These are phyloP conservation scores for Thaumetopoea pityocampa DNA, from an alignment of 1,140 invertebrate genomes.

Conservation along the genomic window DNA sequence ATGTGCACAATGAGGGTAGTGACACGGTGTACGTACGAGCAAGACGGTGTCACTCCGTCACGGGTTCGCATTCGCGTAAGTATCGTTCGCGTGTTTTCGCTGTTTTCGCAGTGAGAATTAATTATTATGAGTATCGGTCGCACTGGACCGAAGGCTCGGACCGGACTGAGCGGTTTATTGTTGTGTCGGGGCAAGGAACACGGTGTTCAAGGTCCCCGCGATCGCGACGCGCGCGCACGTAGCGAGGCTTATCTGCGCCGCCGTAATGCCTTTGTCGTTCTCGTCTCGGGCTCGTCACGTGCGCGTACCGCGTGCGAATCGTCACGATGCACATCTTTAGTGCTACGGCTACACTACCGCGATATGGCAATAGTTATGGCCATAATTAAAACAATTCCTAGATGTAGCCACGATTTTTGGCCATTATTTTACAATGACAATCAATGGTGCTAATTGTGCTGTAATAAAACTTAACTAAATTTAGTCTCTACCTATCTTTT, in stretches of 20 bases:
- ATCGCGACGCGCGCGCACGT: constrained; percentile 43
- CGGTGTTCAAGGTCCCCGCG: constrained; percentile 63
- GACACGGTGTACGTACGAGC: constrained; percentile 1
- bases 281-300: constrained; percentile 37
- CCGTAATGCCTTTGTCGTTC: constrained; percentile 58
- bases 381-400: no score
- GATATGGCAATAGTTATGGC: no score
- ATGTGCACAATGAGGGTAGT: constrained; percentile 37
- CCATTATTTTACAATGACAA: no score
- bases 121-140: constrained; percentile 36
- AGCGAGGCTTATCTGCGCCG: constrained; percentile 62
- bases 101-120: constrained; percentile 5
- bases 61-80: not conserved
- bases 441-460: no score
- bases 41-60: constrained; percentile 23
- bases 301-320: constrained; percentile 33
- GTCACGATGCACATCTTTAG: no score
- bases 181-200: constrained; percentile 66
- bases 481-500: no score
- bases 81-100: not conserved
- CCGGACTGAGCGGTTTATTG: constrained; percentile 68
- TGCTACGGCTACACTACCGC: no score
- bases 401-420: no score
- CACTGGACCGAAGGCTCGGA: constrained; percentile 57
- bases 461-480: no score